Evolutionary conservation across 2,797 vertebrate species (phyloP), one percentile per base, ranked within the genome.

Genomic region (Aldrovandia affinis): DNA sequence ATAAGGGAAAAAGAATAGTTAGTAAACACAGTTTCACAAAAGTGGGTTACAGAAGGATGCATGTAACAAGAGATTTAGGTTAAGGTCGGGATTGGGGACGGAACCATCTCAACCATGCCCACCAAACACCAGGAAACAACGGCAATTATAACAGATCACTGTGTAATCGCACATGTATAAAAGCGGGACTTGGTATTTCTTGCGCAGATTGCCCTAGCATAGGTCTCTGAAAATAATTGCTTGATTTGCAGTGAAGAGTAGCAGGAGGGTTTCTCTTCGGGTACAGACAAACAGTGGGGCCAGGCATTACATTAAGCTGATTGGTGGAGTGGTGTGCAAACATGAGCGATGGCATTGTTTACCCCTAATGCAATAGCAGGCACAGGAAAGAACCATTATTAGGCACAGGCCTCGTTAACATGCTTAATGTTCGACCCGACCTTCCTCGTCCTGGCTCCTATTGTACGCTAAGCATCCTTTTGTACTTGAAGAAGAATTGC

Each of bases 391-490:
- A 20, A 68, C 47, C 50, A 39, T 33, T 80, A 61, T 79, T 81
- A 63, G 14, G 57, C 8, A 42, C 28, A 22, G 73, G 52, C 81
- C 61, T 82, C 59, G 83, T 83, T 82, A 70, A 68, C 84, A 85
- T 83, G 75, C 47, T 10, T 65, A 79, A 78, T 68, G 50, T 59
- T 65, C 9, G 47, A 18, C 50, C 33, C 65, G 81, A 79, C 81
- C 75, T 83, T 82, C 59, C 20, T 42, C 30, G 33, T 68, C 25
- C 25, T 47, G 44, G 80, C 73, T 63, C 70, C 15, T 63, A 75
- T 36, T 25, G 20, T 42, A 75, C 7, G 52, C 79, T 70, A 82
- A 47, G 81, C n/a, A 55, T 83, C 28, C 50, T 39, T 85, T 79
- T 85, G 81, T 85, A 68, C 81, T 85, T 78, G 39, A 36, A 42